Percentiles rank a stretch among this genome's conserved stretches.
Evolutionary conservation across 2,797 vertebrate genomes (phyloP).

Genomic region (Pseudochirops cupreus): DNA sequence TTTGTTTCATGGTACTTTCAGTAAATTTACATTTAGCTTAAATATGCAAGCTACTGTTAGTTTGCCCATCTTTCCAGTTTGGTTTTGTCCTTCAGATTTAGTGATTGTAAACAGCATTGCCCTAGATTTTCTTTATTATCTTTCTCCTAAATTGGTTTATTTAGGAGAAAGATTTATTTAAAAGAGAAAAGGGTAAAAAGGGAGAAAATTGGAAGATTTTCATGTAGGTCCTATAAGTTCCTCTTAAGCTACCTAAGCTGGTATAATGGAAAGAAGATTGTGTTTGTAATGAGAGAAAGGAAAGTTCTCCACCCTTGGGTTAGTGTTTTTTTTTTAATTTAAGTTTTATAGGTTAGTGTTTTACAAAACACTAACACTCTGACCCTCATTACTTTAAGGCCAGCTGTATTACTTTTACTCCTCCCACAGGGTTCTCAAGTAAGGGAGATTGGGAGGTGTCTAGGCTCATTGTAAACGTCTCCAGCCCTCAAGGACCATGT

Average conservation of each 20-base stretch:
- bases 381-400: neutral
- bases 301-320: neutral
- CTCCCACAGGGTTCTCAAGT: neutral
- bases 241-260: neutral
- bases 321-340: too few relatives aligned
- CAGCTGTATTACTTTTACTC: neutral
- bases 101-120: neutral
- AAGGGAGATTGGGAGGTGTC: neutral
- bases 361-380: too few relatives aligned
- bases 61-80: neutral
- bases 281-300: neutral
- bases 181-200: neutral
- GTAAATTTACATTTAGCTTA: conserved; percentile 25
- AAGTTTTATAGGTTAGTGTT: too few relatives aligned
- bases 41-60: conserved; percentile 34
- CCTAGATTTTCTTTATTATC: neutral
- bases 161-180: too few relatives aligned
- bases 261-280: neutral
- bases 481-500: neutral
- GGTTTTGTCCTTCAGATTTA: conserved; percentile 26
- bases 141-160: conserved; percentile 13
- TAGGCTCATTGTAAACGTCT: neutral
- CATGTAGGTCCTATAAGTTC: neutral
- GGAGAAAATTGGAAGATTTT: neutral
- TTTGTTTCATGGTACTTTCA: neutral